phyloP scores from a whole-genome alignment of 2,888 invertebrate genomes.

The Ptycholaimellus sp. region DNA sequence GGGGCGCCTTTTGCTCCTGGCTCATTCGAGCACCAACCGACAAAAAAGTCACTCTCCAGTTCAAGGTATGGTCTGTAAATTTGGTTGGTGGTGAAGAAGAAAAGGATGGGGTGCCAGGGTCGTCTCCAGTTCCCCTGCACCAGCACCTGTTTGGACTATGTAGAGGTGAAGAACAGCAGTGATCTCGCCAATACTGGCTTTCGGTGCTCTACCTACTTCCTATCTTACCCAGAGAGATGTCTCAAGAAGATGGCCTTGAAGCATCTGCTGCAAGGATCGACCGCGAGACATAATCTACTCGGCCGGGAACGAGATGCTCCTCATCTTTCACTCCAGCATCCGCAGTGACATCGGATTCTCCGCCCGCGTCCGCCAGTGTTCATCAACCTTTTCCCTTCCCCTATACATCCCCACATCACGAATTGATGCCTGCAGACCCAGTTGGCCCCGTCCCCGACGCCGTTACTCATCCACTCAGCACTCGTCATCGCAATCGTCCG shows the following conservation, averaged over 20 bases:
- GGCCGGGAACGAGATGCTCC: constrained; percentile 76
- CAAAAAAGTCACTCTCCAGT: too few relatives aligned
- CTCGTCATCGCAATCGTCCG: too few relatives aligned
- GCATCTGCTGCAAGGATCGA: constrained; percentile 3
- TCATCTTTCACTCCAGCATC: constrained; percentile 36
- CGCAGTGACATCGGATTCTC: constrained; percentile 1
- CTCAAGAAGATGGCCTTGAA: too few relatives aligned
- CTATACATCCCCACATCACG: too few relatives aligned
- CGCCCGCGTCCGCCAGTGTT: background rate
- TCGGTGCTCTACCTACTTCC: constrained; percentile 1
- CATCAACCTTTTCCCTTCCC: too few relatives aligned
- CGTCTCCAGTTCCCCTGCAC: constrained; percentile 6
- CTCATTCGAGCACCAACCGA: too few relatives aligned
- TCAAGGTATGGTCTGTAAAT: too few relatives aligned
- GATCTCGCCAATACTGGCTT: constrained; percentile 4
- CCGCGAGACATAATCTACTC: constrained; percentile 80
- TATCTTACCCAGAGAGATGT: background rate
- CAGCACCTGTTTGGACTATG: constrained; percentile 7
- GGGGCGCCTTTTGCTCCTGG: too few relatives aligned
- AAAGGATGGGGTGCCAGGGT: constrained; percentile 4
- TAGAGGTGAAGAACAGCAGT: constrained; percentile 4
- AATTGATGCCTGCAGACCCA: too few relatives aligned
- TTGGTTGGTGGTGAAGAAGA: too few relatives aligned
- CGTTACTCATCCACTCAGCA: too few relatives aligned
- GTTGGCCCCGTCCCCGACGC: too few relatives aligned